Conservation (phyloP, 2,797 vertebrate species). For the Myotis pilosus region DNA sequence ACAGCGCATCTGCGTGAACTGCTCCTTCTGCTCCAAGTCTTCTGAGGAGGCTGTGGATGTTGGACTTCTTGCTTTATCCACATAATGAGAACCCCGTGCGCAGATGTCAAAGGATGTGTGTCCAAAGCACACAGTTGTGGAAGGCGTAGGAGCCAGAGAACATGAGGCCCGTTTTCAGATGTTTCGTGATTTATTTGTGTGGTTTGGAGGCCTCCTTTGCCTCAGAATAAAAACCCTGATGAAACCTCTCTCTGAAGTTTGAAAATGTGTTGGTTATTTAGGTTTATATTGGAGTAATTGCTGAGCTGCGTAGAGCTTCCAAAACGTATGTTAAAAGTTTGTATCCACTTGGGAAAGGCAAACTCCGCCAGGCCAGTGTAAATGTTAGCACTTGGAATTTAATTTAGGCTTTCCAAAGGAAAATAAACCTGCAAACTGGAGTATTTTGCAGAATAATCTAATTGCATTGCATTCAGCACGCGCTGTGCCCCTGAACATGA, state of each 20-base stretch:
- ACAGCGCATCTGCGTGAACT: accelerated
- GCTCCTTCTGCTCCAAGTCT: not conserved
- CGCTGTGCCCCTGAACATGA: not conserved
- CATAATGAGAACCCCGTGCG: not conserved
- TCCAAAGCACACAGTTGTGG: not conserved
- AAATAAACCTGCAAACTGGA: not conserved
- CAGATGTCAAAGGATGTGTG: not conserved
- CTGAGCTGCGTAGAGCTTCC: not conserved
- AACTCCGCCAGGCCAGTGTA: not conserved
- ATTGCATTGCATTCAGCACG: not conserved
- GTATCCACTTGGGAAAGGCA: not conserved
- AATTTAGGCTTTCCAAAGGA: not conserved
- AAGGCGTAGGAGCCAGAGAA: not conserved
- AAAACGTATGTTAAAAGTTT: not conserved
- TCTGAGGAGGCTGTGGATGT: not conserved
- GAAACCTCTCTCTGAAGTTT: not conserved
- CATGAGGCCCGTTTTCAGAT: not conserved
- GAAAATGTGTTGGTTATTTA: not conserved
- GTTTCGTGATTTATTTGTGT: not conserved
- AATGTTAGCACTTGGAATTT: not conserved
- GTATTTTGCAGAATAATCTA: not conserved
- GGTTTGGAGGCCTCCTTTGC: not conserved
- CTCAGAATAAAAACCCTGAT: not conserved
- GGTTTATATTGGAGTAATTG: not conserved
- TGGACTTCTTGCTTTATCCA: not conserved